A percentile compares a stretch with the other conserved stretches of the same genome.
Evolutionary conservation across 2,113 vertebrate genomes (phyloP).

Genomic region (Mionectes macconnelli): DNA sequence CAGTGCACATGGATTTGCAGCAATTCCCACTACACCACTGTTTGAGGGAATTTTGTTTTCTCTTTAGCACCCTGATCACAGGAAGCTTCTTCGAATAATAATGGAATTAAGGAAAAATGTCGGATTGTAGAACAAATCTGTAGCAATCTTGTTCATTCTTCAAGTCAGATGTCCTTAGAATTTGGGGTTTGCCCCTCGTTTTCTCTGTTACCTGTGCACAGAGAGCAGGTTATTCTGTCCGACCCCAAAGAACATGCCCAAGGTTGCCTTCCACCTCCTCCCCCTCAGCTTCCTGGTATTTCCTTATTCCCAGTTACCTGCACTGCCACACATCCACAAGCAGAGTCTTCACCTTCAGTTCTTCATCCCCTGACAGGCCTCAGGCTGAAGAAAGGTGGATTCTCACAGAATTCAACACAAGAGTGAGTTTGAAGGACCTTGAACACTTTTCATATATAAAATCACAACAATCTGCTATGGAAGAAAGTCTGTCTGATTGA

Average conservation of each 20-base stretch:
- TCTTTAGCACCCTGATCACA: not conserved
- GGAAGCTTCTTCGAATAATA: not conserved
- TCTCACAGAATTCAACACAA: not conserved
- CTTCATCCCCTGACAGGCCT: not conserved
- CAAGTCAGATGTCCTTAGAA: not conserved
- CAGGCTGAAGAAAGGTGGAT: not conserved
- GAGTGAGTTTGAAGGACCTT: not conserved
- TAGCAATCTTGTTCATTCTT: not conserved
- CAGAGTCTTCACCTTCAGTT: not conserved
- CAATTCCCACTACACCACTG: not conserved
- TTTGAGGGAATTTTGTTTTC: not conserved
- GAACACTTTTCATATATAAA: not conserved
- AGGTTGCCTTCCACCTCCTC: not conserved
- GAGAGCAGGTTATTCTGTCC: not conserved
- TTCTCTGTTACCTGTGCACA: not conserved
- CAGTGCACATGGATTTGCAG: not conserved
- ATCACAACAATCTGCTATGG: not conserved
- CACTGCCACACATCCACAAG: not conserved
- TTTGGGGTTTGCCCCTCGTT: rapidly evolving
- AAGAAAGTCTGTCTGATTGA: not conserved
- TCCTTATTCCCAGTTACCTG: not conserved
- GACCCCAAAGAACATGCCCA: not conserved
- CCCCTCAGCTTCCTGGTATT: not conserved
- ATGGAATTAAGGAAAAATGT: rapidly evolving
- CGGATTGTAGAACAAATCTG: not conserved